Evolutionary conservation across 2,797 vertebrate species (phyloP).

Genomic region (Jordanella pulchra): DNA sequence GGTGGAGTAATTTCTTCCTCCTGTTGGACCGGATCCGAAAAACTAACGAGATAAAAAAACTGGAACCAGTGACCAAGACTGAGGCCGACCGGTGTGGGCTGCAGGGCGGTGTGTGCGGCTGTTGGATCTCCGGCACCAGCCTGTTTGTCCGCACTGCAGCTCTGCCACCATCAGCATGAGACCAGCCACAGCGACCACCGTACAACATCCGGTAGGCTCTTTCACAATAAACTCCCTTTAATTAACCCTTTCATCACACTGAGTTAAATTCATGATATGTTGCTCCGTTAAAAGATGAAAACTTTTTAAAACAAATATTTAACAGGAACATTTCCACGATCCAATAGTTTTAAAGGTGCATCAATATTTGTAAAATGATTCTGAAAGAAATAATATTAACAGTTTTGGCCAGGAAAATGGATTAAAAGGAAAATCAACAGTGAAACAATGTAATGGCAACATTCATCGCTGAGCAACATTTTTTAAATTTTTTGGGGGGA

Average conservation of each 20-base stretch:
- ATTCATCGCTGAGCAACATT: too few relatives aligned
- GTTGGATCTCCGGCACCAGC: conserved; percentile 53
- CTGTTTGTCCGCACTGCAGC: conserved; percentile 85
- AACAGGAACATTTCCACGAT: too few relatives aligned
- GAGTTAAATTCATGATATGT: too few relatives aligned
- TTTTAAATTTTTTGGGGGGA: too few relatives aligned
- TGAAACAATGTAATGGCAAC: too few relatives aligned
- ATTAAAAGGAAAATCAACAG: too few relatives aligned
- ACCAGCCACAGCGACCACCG: neutral
- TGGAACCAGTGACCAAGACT: conserved; percentile 1
- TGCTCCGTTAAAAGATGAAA: too few relatives aligned
- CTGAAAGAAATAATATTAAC: too few relatives aligned
- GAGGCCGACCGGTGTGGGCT: conserved; percentile 15
- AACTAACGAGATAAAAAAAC: neutral
- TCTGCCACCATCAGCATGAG: conserved; percentile 58
- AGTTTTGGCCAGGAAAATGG: too few relatives aligned
- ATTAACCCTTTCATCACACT: neutral
- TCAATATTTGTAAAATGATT: too few relatives aligned
- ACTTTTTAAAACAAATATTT: too few relatives aligned
- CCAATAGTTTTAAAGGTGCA: too few relatives aligned
- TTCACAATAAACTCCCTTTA: conserved; percentile 56
- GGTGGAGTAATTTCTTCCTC: conserved; percentile 20
- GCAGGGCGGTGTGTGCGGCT: conserved; percentile 25
- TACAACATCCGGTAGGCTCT: conserved; percentile 36
- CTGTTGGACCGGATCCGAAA: conserved; percentile 36